Base-by-base conservation (phyloP, 2,888 invertebrate species). In the Microctonus brassicae region DNA sequence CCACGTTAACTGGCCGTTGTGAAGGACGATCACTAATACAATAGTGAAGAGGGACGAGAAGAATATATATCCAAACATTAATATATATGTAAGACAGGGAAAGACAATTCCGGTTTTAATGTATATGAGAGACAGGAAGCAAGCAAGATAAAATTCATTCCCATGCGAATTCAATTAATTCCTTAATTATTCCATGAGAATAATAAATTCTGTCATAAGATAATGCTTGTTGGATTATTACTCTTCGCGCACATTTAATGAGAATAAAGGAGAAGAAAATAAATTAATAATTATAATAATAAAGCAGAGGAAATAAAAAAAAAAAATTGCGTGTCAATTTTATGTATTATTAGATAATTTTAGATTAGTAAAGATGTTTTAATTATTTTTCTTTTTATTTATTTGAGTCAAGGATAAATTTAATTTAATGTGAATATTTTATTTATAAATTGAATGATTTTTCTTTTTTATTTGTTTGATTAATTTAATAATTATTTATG, bases 1-100 rank as follows among this genome's bases (percentile, higher is more conserved):
- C 66, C 71, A 73, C 72, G 72, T 77, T 75, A 75, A 78, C 73
- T 65, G 74, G 65, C 70, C 67, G 70, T 72, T 53, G 47, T 71
- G 63, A 73, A 73, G 64, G 68, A 73, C 74, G 70, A 70, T n/a
- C n/a, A n/a, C 29, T 24, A 42, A 72, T 52, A 39, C 39, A 42
- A 39, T 26, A 64, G 61, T 33, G 57, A 5, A 22, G 55, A 22
- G 64, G 24, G 36, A 65, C n/a, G 39, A 52, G 34, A 47, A 52
- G 22, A n/a, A 57, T 39, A 10, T n/a, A n/a, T 26, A 53, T 20
- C 29, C n/a, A 57, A 13, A 55, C 22, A 70, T 39, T 24, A 13
- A 58, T 36, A 20, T 24, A 33, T 62, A 65, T 29, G 20, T 33
- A 58, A 33, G 33, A 33, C 29, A 58, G 33, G 58, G 42, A 57